Evolutionary conservation across 2,113 vertebrate genomes (phyloP), one percentile per base, ranked within the genome.

Genomic region (Carollia perspicillata): DNA sequence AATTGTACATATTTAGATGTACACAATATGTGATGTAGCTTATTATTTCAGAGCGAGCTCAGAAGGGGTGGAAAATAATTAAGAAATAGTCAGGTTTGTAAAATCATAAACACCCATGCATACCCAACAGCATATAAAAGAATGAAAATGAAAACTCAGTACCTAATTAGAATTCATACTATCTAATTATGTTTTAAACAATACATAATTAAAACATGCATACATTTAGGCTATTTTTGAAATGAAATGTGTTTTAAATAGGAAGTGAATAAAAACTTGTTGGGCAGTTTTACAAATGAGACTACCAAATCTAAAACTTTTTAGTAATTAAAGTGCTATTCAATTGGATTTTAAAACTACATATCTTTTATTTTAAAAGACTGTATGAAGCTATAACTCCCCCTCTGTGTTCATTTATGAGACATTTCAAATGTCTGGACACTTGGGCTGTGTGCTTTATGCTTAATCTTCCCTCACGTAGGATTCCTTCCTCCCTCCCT

Each of bases 31-130:
- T 89, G 65, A 96, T 88, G 22, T 69, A 66, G 8, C 81, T 97
- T 83, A 89, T 94, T 96, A 96, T 97, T 98, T 98, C 84, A 40
- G 20, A 96, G 80, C 95, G 85, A 97, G 92, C 96, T 95, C 68
- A 96, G 75, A 97, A 97, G 7, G 60, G 80, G 89, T 95, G 65
- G 95, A 95, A 98, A 97, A 78, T 95, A 98, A 97, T 97, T 96
- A 97, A 90, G 83, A 53, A 93, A 97, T 90, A 97, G 44, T 87
- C 90, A 65, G 16, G 2, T 93, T 10, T 44, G 92, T 91, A 83
- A 94, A 94, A 89, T 94, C 83, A 74, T 92, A 95, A 97, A 96
- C 69, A 96, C 44, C 44, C 5, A 1, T 65, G 80, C 58, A 90
- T 93, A 93, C 26, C 16, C 78, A 80, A 47, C 8, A 87, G 51